Percentiles rank a stretch among this genome's conserved stretches.
Conservation (phyloP, 2,797 vertebrate species). For the Eulemur rubriventer region DNA sequence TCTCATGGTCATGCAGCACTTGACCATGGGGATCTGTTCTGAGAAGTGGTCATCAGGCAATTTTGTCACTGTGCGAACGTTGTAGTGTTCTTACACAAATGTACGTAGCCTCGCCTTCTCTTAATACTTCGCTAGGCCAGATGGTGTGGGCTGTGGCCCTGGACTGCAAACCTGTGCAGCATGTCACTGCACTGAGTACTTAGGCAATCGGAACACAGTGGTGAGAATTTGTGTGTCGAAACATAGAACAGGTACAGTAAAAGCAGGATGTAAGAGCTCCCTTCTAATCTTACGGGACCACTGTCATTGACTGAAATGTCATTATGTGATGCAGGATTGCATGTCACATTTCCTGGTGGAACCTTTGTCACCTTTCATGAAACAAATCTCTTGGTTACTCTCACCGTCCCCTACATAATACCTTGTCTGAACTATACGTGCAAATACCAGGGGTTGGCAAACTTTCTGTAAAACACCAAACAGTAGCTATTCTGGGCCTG, state of each 20-base stretch:
- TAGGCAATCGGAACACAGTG: background rate
- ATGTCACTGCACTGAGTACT: background rate
- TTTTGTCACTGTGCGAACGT: background rate
- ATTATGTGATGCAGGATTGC: background rate
- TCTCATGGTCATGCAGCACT: background rate
- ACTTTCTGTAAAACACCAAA: background rate
- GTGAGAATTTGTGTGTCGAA: background rate
- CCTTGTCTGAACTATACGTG: background rate
- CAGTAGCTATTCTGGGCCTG: background rate
- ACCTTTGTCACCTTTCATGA: background rate
- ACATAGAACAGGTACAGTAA: background rate
- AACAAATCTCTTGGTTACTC: background rate
- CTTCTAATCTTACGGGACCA: background rate
- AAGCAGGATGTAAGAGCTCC: background rate
- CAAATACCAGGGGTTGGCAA: background rate
- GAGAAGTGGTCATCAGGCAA: background rate
- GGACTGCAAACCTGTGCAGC: background rate
- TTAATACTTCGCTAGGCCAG: background rate
- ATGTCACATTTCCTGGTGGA: no score
- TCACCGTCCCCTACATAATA: background rate
- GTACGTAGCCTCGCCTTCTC: background rate
- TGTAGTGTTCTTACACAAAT: background rate
- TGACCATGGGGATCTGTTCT: background rate
- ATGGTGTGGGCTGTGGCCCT: background rate
- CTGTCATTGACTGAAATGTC: background rate